Percentiles rank a stretch among this genome's conserved stretches.
phyloP scores from a whole-genome alignment of 2,113 vertebrate species.

The Haemorhous mexicanus region DNA sequence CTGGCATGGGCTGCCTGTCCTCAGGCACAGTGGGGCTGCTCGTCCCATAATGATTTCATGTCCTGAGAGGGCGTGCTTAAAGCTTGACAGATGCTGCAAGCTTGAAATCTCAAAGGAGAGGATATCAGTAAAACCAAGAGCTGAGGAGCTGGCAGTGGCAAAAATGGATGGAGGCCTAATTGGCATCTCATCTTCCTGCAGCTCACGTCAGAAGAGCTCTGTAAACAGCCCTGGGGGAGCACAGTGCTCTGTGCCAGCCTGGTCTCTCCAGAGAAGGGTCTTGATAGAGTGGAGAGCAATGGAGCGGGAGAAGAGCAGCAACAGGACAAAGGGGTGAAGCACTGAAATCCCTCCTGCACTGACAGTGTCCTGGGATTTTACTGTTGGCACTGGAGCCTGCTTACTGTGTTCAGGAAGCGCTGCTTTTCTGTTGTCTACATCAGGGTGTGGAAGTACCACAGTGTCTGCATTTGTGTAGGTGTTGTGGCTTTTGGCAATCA shows the following conservation, averaged over 20 bases:
- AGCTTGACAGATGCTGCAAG: not conserved
- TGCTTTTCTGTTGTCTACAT: not conserved
- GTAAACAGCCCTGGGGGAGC: not conserved
- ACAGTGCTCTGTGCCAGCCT: not conserved
- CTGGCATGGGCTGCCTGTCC: not conserved
- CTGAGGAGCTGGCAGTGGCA: not conserved
- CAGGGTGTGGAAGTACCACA: fast-evolving
- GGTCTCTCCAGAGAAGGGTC: not conserved
- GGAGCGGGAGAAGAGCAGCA: not conserved
- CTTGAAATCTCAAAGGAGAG: not conserved
- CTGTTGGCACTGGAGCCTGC: not conserved
- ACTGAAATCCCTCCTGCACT: not conserved
- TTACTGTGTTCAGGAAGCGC: not conserved
- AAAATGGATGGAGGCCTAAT: not conserved
- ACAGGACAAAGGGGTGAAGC: not conserved
- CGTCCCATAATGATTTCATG: not conserved
- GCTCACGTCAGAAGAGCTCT: not conserved
- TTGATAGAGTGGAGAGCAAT: not conserved
- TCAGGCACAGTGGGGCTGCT: not conserved
- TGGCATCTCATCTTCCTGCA: not conserved
- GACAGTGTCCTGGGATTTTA: not conserved
- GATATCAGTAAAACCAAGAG: not conserved
- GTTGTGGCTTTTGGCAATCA: not conserved
- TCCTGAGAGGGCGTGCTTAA: not conserved
- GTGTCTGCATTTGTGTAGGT: not conserved